Evolutionary conservation across 2,888 invertebrate species (phyloP).

Genomic region (Dioctria linearis): DNA sequence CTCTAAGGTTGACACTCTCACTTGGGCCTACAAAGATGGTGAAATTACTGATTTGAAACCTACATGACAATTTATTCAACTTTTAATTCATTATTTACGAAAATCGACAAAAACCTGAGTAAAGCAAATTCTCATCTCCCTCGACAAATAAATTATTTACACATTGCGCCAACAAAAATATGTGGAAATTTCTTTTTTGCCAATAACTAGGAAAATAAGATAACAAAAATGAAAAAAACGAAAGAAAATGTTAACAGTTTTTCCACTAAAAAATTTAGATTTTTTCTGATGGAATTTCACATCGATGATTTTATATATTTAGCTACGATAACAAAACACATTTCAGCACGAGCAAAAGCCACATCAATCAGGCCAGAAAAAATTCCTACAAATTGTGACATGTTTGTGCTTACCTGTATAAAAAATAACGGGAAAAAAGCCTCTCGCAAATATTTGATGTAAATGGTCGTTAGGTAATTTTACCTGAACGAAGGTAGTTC

Average conservation of each 20-base stretch:
- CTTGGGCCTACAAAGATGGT: too few species aligned
- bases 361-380: constrained; percentile 21
- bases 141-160: background rate
- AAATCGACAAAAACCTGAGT: too few species aligned
- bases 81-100: too few species aligned
- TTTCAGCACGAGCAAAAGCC: background rate
- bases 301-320: background rate
- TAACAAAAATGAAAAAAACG: background rate
- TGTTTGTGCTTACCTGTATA: background rate
- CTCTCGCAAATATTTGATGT: constrained; percentile 47
- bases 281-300: background rate
- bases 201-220: too few species aligned
- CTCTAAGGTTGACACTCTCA: too few species aligned
- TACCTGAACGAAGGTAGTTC: constrained; percentile 25
- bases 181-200: background rate
- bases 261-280: background rate
- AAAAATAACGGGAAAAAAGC: constrained; percentile 8
- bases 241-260: background rate
- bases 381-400: constrained; percentile 24
- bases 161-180: background rate
- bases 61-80: too few species aligned
- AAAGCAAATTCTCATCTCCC: too few species aligned
- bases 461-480: constrained; percentile 40
- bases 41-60: too few species aligned
- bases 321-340: background rate